These are phyloP conservation scores for Baryphthengus martii DNA, from an alignment of 2,113 vertebrate species.

Conservation along the genomic window DNA sequence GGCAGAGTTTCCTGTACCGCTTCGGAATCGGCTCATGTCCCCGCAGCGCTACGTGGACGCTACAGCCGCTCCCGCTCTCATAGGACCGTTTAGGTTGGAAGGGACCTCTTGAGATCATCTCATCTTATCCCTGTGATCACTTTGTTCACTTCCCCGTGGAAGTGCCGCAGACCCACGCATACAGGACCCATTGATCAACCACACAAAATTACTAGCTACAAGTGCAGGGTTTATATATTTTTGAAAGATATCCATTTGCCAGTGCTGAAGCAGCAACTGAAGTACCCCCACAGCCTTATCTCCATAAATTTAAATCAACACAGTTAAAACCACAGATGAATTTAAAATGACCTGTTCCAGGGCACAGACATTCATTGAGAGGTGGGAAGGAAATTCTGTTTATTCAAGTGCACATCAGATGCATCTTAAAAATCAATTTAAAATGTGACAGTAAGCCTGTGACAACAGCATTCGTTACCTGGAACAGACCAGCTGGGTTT, in stretches of 20 bases:
- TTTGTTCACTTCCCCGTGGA: not conserved
- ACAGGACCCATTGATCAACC: not conserved
- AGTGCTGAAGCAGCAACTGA: not conserved
- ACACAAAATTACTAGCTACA: not conserved
- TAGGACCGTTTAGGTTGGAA: not conserved
- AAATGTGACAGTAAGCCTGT: not conserved
- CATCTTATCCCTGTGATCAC: rapidly evolving
- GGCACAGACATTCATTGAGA: not conserved
- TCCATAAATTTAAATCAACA: not conserved
- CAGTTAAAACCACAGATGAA: not conserved
- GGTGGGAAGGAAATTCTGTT: not conserved
- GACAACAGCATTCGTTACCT: not conserved
- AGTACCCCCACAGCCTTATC: not conserved
- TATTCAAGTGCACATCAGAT: not conserved
- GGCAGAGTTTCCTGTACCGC: rapidly evolving
- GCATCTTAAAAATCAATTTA: not conserved
- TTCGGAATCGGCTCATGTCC: not conserved
- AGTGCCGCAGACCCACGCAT: not conserved
- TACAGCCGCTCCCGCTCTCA: not conserved
- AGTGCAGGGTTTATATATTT: not conserved
- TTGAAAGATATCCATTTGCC: not conserved
- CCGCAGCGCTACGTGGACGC: rapidly evolving
- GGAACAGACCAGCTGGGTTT: not conserved
- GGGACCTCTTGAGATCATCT: not conserved
- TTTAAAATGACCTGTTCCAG: not conserved